Base-by-base conservation (phyloP, 2,113 vertebrate genomes). In the Hymenochirus boettgeri region DNA sequence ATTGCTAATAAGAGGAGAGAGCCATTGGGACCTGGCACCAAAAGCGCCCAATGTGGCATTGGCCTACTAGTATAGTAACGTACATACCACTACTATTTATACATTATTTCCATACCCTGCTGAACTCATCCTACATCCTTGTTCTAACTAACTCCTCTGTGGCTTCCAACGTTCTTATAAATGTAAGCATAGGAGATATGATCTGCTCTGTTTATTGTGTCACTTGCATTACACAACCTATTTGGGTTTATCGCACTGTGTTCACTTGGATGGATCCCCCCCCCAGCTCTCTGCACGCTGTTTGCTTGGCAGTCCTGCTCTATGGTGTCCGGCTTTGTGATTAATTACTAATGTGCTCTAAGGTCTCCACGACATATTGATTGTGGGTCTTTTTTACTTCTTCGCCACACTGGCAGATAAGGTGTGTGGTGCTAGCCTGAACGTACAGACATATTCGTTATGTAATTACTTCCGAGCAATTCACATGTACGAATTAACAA, bases 311-410 rank as follows among this genome's bases (percentile, higher is more conserved):
- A 12, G 46, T 12, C 25, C 76, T 77, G 72, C 78, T 78, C 76
- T n/a, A n/a, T 75, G 74, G 75, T 75, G 79, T 82, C 77, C 73
- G 11, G 37, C 24, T 22, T 64, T 55, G 65, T 82, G 79, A 83
- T 77, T 79, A 83, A 79, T 83, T 79, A 81, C 76, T 75, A 77
- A 74, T 77, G 81, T 75, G 72, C 57, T 74, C 73, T 76, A 67
- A 77, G 27, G 77, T 77, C 78, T 74, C 75, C 83, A 78, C 76
- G 77, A 73, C 76, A 83, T 80, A 79, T 77, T 85, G 73, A 78
- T 74, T 79, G 77, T 75, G 75, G 73, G 71, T 67, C 77, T 62
- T n/a, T n/a, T n/a, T n/a, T n/a, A n/a, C n/a, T n/a, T n/a, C n/a
- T n/a, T n/a, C n/a, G 70, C 75, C 35, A 52, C 4, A 0, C 66